phyloP scores from a whole-genome alignment of 2,888 invertebrate genomes.

The Vannuccia rotundouncinata region DNA sequence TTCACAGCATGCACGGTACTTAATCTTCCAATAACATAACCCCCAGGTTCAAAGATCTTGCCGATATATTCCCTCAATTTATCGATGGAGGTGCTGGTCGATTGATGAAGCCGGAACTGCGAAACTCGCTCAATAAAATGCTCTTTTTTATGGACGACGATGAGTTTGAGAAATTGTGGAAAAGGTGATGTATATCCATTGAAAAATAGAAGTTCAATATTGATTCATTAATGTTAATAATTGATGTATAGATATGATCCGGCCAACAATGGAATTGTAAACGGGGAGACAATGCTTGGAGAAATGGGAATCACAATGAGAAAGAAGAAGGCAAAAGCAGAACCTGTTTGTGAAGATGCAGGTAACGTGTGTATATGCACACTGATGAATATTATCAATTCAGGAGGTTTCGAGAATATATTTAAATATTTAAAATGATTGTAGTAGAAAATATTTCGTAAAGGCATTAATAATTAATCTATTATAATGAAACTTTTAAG shows the following conservation, averaged over 20 bases:
- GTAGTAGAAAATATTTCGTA: too few species aligned
- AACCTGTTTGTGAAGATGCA: not conserved
- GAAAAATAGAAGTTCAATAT: too few species aligned
- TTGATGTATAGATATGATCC: slow-evolving; percentile 49
- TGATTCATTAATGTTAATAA: too few species aligned
- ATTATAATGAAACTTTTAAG: too few species aligned
- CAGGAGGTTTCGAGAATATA: too few species aligned
- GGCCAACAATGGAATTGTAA: slow-evolving; percentile 46
- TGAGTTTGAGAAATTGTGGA: slow-evolving; percentile 55
- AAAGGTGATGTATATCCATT: slow-evolving; percentile 44
- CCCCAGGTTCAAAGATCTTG: slow-evolving; percentile 49
- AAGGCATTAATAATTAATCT: too few species aligned
- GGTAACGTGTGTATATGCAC: not conserved
- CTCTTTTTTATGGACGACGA: slow-evolving; percentile 51
- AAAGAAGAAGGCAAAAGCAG: not conserved
- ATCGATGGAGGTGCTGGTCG: slow-evolving; percentile 51
- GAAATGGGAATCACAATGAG: slow-evolving; percentile 47
- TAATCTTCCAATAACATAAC: too few species aligned
- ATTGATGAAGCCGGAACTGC: slow-evolving; percentile 51
- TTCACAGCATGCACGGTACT: too few species aligned
- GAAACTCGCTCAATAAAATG: slow-evolving; percentile 49
- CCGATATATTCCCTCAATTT: slow-evolving; percentile 51
- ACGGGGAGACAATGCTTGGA: slow-evolving; percentile 46
- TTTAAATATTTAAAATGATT: too few species aligned
- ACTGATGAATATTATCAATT: too few species aligned